Evolutionary conservation across 1,140 invertebrate genomes (phyloP).

Genomic region (Himalopsyche phryganea): DNA sequence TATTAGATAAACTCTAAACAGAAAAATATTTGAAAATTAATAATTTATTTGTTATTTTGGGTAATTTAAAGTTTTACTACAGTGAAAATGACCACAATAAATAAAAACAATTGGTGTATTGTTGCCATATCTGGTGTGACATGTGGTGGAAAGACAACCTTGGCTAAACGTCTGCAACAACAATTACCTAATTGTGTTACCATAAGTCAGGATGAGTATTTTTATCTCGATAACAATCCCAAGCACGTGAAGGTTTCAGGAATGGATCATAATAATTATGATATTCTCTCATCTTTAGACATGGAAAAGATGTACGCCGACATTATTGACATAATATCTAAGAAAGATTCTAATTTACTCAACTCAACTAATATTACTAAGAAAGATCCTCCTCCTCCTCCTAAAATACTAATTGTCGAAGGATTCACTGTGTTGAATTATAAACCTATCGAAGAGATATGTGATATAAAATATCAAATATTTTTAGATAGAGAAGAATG

Average conservation of each 20-base stretch:
- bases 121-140: slow-evolving; percentile 75
- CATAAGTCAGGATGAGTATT: slow-evolving; percentile 77
- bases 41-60: neutral
- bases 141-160: slow-evolving; percentile 76
- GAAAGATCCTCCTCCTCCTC: slow-evolving; percentile 65
- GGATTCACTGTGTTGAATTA: slow-evolving; percentile 9
- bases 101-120: slow-evolving; percentile 57
- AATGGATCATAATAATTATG: slow-evolving; percentile 76
- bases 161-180: slow-evolving; percentile 58
- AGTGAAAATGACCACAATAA: neutral
- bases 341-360: neutral
- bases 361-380: neutral
- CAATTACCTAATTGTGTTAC: slow-evolving; percentile 54
- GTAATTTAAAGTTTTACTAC: neutral
- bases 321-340: slow-evolving; percentile 37
- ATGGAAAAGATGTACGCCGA: slow-evolving; percentile 69
- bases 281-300: slow-evolving; percentile 68
- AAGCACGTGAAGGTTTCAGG: slow-evolving; percentile 62
- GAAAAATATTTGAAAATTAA: too few species aligned
- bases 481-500: slow-evolving; percentile 66
- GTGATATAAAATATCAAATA: slow-evolving; percentile 70
- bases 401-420: slow-evolving; percentile 56
- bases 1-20: too few species aligned
- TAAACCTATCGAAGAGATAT: slow-evolving; percentile 59
- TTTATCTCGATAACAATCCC: slow-evolving; percentile 63